Evolutionary conservation across 2,797 vertebrate genomes (phyloP), one percentile per base, ranked within the genome.

Genomic region (Rousettus madagascariensis): DNA sequence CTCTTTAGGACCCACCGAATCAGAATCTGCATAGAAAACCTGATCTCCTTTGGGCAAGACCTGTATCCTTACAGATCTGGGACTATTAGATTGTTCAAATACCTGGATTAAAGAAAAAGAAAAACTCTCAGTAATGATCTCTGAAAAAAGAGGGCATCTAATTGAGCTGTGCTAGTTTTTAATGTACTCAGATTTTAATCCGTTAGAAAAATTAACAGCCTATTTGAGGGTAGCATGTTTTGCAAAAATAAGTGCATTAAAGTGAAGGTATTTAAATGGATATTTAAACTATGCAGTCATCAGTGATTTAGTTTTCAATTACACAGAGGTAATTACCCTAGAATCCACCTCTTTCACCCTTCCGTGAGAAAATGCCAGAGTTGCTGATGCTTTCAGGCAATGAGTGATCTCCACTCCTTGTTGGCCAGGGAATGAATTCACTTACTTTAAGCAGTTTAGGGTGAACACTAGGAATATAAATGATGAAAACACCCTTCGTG

Each of bases 251-350:
- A 96, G 86, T 96, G 74, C 94, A 93, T 97, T 98, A 97, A 98
- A 98, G 98, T 98, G 85, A 97, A 97, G 98, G 97, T 97, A 98
- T 98, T 98, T 98, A 97, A 98, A 96, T 97, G 83, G 97, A 95
- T 97, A 98, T 97, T 98, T 97, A 97, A 97, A 97, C 97, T 93
- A 97, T 36, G 0, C 75, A 97, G 97, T 97, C 97, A 93, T 96
- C 24, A n/a, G 92, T 98, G 98, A 98, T 98, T 98, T 98, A 97
- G 95, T 95, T 98, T 98, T 97, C 97, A 98, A 96, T 98, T 98
- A 98, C 96, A 97, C 63, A 95, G 96, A 98, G 93, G 95, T 98
- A 98, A 98, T 98, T 97, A 97, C 96, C 97, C 97, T 97, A 98
- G 57, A 95, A 96, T 96, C 95, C 92, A 87, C 97, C 95, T 98